Evolutionary conservation across 2,888 invertebrate genomes (phyloP), one percentile per base, ranked within the genome.

Genomic region (Cryptophagus acutangulus): DNA sequence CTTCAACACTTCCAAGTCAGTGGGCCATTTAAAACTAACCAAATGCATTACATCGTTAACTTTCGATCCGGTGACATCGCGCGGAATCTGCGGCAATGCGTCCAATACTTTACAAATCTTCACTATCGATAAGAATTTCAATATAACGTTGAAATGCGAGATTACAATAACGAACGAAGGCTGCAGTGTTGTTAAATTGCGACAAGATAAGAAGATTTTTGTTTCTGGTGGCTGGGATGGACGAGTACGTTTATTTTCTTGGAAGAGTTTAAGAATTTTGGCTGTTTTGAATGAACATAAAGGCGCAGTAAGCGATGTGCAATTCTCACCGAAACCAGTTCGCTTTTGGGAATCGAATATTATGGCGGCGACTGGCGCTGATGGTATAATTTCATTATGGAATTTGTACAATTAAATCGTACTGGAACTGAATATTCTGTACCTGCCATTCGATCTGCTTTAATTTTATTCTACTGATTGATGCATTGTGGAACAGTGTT

Each of bases 221-320:
- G 78, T 79, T 13, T 74, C 79, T 0, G 88, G 82, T 8, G 83
- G 86, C 18, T 86, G 85, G 83, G 87, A 89, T 59, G 82, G 84
- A 1, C 75, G 81, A 45, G 71, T 87, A 44, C 74, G 87, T 48
- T 75, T 87, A 47, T 87, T 81, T 64, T 87, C 87, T 1, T 86
- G 84, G 83, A 86, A 80, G 63, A 83, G 81, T 38, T 67, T 87
- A 25, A 73, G 83, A 36, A 78, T 81, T 2, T 67, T 88, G 43
- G 87, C 79, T 1, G 84, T 85, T 36, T 71, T 89, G 24, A 81
- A 80, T 1, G 82, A 84, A 55, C 87, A 89, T 57, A 79, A 76
- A 48, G 76, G 77, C 48, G 76, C 81, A 20, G 74, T 88, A 35
- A 79, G 83, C 60, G 84, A 86, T 64, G 75, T 87, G 40, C 77